Percentiles rank a stretch among this genome's conserved stretches.
Evolutionary conservation across 2,888 invertebrate genomes (phyloP).

Genomic region (Alloplasta piceator): DNA sequence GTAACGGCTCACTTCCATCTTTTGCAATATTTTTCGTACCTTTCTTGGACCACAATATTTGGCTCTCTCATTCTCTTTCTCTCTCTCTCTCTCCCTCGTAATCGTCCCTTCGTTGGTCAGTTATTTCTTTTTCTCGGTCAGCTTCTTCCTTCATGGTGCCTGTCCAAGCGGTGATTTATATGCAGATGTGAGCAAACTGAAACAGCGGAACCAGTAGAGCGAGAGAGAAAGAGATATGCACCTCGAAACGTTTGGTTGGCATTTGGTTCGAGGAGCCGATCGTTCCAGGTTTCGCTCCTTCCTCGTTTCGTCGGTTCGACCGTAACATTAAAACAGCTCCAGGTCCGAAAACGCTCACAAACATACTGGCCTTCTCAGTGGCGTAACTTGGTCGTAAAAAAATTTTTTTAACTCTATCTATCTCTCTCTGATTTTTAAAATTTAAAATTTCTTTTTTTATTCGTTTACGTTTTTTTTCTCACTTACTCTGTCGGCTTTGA

Average conservation of each 20-base stretch:
- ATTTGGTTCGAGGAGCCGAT: constrained; percentile 17
- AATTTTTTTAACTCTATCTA: not conserved
- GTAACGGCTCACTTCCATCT: too few species aligned
- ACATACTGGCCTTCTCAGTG: constrained; percentile 62
- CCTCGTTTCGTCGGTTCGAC: constrained; percentile 62
- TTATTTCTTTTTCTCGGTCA: constrained; percentile 27
- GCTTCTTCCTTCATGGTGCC: constrained; percentile 56
- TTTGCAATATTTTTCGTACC: too few species aligned
- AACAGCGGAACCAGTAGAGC: constrained; percentile 44
- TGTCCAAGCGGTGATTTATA: constrained; percentile 80
- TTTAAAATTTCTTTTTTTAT: too few species aligned
- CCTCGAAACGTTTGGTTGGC: constrained; percentile 46
- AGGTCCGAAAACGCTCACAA: constrained; percentile 55
- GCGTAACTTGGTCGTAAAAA: constrained; percentile 68
- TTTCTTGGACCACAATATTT: not conserved
- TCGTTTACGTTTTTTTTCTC: not conserved
- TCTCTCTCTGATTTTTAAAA: not conserved
- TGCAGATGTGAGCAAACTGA: constrained; percentile 77
- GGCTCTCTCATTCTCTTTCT: constrained; percentile 11
- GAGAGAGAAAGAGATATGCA: constrained; percentile 20
- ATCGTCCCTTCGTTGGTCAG: constrained; percentile 5
- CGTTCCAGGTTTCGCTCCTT: constrained; percentile 47
- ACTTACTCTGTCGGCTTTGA: constrained; percentile 6
- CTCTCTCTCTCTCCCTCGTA: constrained; percentile 5
- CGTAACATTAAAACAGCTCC: constrained; percentile 75